Percentiles rank a stretch among this genome's conserved stretches.
Evolutionary conservation across 2,113 vertebrate genomes (phyloP).

Genomic region (Coturnix japonica): DNA sequence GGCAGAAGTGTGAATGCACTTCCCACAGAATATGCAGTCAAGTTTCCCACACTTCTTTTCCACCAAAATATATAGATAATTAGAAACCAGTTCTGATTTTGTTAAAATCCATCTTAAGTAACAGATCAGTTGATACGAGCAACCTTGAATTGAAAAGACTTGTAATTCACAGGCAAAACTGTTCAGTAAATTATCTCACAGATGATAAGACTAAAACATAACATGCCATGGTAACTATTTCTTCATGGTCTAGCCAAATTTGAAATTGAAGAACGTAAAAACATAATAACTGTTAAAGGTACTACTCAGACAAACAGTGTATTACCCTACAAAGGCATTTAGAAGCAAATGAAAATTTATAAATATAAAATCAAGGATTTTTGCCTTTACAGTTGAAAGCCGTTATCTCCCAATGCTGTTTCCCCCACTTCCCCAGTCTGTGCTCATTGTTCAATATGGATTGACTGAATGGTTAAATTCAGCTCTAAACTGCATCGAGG

Average conservation of each 20-base stretch:
- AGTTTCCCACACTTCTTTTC: neutral
- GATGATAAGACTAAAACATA: neutral
- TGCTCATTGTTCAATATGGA: slow-evolving; percentile 5
- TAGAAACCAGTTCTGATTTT: accelerated
- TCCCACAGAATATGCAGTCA: too few species aligned
- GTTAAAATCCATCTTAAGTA: neutral
- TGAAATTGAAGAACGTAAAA: neutral
- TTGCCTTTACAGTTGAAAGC: neutral
- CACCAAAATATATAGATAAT: neutral
- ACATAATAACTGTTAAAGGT: neutral
- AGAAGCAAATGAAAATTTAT: neutral
- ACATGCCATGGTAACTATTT: neutral
- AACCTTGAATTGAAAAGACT: neutral
- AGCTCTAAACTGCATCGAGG: slow-evolving; percentile 34
- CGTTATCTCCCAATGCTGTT: neutral
- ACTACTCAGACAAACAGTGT: neutral
- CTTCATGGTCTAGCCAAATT: neutral
- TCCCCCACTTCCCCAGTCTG: neutral
- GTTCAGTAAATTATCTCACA: neutral
- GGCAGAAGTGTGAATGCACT: too few species aligned
- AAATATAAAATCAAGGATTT: neutral
- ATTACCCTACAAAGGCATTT: neutral
- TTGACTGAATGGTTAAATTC: slow-evolving; percentile 22
- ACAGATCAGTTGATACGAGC: accelerated
- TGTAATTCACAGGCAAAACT: neutral